Evolutionary conservation across 2,888 invertebrate species (phyloP).

Genomic region (Noctua pronuba): DNA sequence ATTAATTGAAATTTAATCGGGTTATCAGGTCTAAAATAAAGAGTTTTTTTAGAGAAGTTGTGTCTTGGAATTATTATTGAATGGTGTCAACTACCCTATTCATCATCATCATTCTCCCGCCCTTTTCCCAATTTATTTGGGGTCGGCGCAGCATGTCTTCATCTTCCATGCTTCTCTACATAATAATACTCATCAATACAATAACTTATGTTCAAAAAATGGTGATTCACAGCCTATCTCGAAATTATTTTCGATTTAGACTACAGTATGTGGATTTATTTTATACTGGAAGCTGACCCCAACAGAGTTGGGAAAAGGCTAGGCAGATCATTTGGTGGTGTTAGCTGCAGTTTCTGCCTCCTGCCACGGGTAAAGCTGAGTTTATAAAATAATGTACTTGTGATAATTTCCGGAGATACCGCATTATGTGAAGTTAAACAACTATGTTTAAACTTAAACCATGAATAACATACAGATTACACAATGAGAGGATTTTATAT

Average conservation of each 20-base stretch:
- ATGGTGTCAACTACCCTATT: no score
- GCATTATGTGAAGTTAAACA: constrained; percentile 22
- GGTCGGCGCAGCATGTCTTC: no score
- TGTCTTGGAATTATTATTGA: no score
- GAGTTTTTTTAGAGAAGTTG: no score
- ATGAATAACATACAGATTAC: constrained; percentile 22
- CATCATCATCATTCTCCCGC: no score
- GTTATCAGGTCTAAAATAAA: no score
- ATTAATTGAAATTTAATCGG: no score
- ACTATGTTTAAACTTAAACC: not conserved
- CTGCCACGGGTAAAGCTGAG: not conserved
- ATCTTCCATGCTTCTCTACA: no score
- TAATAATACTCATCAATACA: not conserved
- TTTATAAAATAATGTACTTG: not conserved
- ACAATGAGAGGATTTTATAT: constrained; percentile 45
- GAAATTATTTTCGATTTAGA: not conserved
- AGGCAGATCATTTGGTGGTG: not conserved
- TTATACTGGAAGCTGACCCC: not conserved
- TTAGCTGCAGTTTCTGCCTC: not conserved
- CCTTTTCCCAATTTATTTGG: no score
- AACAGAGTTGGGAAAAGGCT: not conserved
- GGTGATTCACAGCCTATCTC: not conserved
- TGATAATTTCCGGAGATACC: constrained; percentile 18
- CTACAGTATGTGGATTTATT: not conserved
- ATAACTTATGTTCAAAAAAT: not conserved